Evolutionary conservation across 2,797 vertebrate species (phyloP).

Genomic region (Esox masquinongy): DNA sequence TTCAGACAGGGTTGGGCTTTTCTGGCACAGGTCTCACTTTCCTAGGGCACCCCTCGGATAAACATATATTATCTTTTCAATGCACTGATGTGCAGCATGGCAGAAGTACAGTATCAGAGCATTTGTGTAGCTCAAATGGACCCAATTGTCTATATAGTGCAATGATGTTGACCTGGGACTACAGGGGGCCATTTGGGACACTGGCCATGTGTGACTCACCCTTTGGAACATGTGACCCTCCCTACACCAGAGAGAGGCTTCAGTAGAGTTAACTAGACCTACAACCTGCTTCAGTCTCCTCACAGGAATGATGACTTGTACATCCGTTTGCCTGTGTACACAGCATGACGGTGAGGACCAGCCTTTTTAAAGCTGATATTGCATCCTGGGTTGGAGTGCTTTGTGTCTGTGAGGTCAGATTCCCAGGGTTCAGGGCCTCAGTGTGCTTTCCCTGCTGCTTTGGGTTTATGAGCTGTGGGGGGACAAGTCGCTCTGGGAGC

Average conservation of each 20-base stretch:
- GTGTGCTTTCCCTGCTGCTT: constrained; percentile 21
- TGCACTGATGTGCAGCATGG: constrained; percentile 29
- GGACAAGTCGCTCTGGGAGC: constrained; percentile 24
- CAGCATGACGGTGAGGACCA: not conserved
- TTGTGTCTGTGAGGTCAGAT: constrained; percentile 65
- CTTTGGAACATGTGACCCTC: not conserved
- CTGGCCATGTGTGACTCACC: not conserved
- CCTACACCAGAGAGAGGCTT: not conserved
- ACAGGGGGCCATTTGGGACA: not conserved
- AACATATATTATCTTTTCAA: constrained; percentile 37
- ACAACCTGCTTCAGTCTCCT: constrained; percentile 1
- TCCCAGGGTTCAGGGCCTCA: constrained; percentile 65
- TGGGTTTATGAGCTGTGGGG: constrained; percentile 41
- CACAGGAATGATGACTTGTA: constrained; percentile 15
- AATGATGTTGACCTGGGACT: not conserved
- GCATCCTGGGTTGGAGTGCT: constrained; percentile 44
- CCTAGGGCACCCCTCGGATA: constrained; percentile 30
- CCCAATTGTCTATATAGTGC: not conserved
- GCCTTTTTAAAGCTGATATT: constrained; percentile 27
- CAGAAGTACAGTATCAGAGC: not conserved
- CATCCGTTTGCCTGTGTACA: not conserved
- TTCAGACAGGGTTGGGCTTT: constrained; percentile 4
- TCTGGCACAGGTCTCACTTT: constrained; percentile 16
- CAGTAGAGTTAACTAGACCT: constrained; percentile 2
- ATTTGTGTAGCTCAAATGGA: not conserved